Evolutionary conservation across 2,797 vertebrate genomes (phyloP), one percentile per base, ranked within the genome.

Genomic region (Coccyzus lansbergi): DNA sequence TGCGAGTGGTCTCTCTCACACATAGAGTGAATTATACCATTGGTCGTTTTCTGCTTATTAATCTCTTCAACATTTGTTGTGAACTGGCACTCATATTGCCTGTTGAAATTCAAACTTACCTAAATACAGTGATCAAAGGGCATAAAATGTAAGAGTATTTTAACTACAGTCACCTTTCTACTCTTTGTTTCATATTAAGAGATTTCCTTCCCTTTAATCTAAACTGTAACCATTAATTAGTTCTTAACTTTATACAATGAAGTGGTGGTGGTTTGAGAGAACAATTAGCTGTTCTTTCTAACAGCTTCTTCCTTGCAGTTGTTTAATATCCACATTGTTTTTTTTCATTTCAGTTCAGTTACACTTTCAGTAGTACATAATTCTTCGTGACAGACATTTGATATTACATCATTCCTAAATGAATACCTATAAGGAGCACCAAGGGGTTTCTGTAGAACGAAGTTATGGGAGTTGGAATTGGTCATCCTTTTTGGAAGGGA

Each of bases 401-500:
- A 24, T 86, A 70, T 65, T 69, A 13, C 60, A 65, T 94, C 26
- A 56, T 68, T 94, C 34, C 72, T 64, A 78, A 82, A 88, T 58
- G 94, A 89, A 80, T 87, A 31, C 71, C 51, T 91, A 19, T 85
- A 55, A 74, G 44, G 83, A 82, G 33, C 58, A 88, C 22, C 24
- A 90, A 60, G 70, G 86, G 38, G 68, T 59, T 82, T 56, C 79
- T 60, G n/a, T 59, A 62, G 70, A 74, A 95, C 60, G 74, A 69
- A 92, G n/a, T 76, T 86, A 48, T 0, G 16, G 36, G 5, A 15
- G 31, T 72, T 88, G 28, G 63, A 96, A 69, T 60, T 62, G 71
- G 89, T 87, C 86, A 88, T 21, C 49, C 49, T 86, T 90, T 94
- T 93, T 85, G 78, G 65, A 92, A 95, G 75, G 84, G 38, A 49